Evolutionary conservation across 2,888 invertebrate species (phyloP).

Genomic region (Falcaria lacertinaria): DNA sequence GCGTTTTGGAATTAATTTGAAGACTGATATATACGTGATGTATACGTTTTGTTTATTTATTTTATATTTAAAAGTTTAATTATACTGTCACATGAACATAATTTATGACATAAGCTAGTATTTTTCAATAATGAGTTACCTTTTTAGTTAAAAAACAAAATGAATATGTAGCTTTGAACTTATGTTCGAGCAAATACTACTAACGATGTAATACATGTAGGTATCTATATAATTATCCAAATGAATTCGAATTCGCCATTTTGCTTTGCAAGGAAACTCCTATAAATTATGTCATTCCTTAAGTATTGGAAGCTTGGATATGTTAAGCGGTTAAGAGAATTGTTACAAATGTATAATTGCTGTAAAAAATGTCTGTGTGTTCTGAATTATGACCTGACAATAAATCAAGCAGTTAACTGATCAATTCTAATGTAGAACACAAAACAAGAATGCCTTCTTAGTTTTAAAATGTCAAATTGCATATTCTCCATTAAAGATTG

Average conservation of each 20-base stretch:
- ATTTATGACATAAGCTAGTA: not conserved
- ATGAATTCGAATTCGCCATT: not conserved
- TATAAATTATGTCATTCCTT: conserved; percentile 20
- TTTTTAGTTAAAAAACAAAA: not conserved
- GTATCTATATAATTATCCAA: not conserved
- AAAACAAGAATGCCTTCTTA: too few relatives aligned
- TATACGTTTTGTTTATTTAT: conserved; percentile 1
- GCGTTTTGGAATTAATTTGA: not conserved
- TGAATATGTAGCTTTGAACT: not conserved
- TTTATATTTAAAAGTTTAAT: not conserved
- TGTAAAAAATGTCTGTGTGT: not conserved
- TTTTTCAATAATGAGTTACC: not conserved
- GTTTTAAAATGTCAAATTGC: too few relatives aligned
- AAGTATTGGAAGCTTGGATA: too few relatives aligned
- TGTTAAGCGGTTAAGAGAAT: conserved; percentile 17
- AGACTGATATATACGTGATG: not conserved
- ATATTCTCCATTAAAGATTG: too few relatives aligned
- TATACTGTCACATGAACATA: not conserved
- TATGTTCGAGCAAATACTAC: not conserved
- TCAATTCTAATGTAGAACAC: too few relatives aligned
- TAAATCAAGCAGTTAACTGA: too few relatives aligned
- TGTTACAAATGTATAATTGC: conserved; percentile 17
- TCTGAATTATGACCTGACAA: not conserved
- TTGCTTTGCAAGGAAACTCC: not conserved
- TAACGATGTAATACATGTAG: too few relatives aligned